Evolutionary conservation across 2,888 invertebrate species (phyloP), one percentile per base, ranked within the genome.

Genomic region (Embidobia sp.): DNA sequence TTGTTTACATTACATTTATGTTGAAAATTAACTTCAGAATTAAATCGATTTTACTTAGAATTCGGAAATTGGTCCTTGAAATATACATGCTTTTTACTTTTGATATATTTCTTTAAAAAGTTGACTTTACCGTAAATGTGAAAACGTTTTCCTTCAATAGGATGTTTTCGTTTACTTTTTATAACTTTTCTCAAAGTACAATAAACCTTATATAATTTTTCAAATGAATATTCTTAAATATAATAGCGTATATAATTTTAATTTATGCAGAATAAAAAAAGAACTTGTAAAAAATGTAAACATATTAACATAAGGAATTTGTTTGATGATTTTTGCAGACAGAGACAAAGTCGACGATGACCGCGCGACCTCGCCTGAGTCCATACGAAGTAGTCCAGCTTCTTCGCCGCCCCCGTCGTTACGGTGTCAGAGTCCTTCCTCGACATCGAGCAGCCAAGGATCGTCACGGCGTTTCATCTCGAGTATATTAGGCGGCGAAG

Each of bases 401-500:
- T 85, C 86, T 22, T 88, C 87, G 49, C 89, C 87, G 5, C 88
- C 87, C 1, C 78, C 78, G 10, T 77, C 37, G 79, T 80, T 11
- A 67, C 84, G 66, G 81, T 80, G 67, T 53, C 44, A 73, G 6
- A 75, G 78, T 53, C 85, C 81, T 6, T 79, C 82, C 13, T 76
- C 80, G 31, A 80, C 81, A 6, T 82, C 87, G 0, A 80, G 77
- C 59, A 82, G 72, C 55, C 69, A 83, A 16, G 80, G 84, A 35
- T 91, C 92, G 27, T 92, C 93, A 0, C 90, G 93, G 37, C 91
- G 94, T 79, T 96, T 95, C 86, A 94, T 94, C 77, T 95, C 95
- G 15, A 95, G 95, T 13, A 95, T 95, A 83, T 91, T 95, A 22
- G 95, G 95, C 19, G 95, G 95, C 13, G 95, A 95, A 84, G 92